phyloP scores from a whole-genome alignment of 2,797 vertebrate genomes.

The Macropus fuliginosus region DNA sequence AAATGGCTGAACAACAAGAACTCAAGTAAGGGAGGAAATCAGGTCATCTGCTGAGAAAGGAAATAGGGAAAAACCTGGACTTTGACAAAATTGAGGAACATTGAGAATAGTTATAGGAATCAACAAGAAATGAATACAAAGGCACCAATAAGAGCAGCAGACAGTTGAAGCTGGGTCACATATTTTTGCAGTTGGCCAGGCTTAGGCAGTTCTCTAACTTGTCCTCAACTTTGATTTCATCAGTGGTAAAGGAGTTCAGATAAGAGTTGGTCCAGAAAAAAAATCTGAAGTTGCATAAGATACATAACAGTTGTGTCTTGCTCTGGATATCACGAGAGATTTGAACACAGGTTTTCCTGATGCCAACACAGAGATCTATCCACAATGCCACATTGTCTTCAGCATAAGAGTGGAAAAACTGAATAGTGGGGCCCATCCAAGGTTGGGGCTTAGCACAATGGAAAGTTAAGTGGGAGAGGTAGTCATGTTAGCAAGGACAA shows the following conservation, averaged over 20 bases:
- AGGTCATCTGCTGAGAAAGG: not conserved
- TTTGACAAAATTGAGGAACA: not conserved
- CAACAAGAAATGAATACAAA: not conserved
- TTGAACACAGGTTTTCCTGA: not conserved
- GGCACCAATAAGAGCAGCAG: not conserved
- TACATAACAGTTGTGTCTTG: not conserved
- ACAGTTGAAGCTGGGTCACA: not conserved
- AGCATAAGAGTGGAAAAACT: not conserved
- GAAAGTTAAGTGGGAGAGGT: not conserved
- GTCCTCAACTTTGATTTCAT: not conserved
- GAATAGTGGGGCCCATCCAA: not conserved
- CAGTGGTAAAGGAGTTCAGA: not conserved
- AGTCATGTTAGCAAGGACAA: not conserved
- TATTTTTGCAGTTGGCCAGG: not conserved
- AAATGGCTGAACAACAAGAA: not conserved
- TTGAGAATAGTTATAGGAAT: not conserved
- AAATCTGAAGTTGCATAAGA: not conserved
- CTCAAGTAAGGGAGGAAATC: not conserved
- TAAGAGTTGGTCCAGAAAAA: not conserved
- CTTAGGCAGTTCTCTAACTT: not conserved
- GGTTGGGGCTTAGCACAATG: not conserved
- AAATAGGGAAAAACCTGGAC: not conserved
- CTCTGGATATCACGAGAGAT: not conserved
- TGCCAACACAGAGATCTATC: not conserved
- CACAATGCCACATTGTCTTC: not conserved